Evolutionary conservation across 2,797 vertebrate species (phyloP), one percentile per base, ranked within the genome.

Genomic region (Eurystomus glaucurus): DNA sequence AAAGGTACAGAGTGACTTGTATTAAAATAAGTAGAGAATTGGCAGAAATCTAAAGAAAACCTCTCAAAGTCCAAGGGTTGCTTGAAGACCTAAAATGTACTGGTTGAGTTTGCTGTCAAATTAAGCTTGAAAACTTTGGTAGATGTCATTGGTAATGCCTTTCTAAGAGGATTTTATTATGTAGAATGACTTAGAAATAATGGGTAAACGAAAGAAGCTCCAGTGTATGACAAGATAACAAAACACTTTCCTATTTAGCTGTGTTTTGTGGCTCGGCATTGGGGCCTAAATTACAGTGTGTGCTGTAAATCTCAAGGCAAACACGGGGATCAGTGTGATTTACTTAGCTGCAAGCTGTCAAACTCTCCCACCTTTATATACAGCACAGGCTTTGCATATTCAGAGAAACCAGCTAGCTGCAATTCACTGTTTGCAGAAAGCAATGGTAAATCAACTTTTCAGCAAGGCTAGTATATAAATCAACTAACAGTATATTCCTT

Each of bases 401-500:
- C 88, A 85, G 92, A 69, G 92, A 87, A 93, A 85, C 60, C 75
- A 83, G 86, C 0, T n/a, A 92, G 94, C 81, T 91, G 71, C 90
- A 85, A 46, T 61, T 88, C 78, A 54, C 80, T 87, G 60, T 93
- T 93, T 90, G 92, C 88, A 91, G 61, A 90, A 88, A 74, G 78
- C 77, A 80, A 29, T 19, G 54, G n/a, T 90, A 95, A 85, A 94
- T 79, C 58, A 96, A 14, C 25, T 33, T 85, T 68, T 82, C 91
- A 84, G 79, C 66, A 78, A 69, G 74, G 43, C 37, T 28, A 20
- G 48, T 22, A 14, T 64, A 70, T 93, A 72, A 82, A 94, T 95
- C 89, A 94, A 26, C 2, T 26, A 88, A 96, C 92, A 96, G 72
- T 85, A 58, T 95, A 96, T 91, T 88, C 96, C 94, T 97, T 95